Evolutionary conservation across 2,797 vertebrate genomes (phyloP), one percentile per base, ranked within the genome.

Genomic region (Adrianichthys oophorus): DNA sequence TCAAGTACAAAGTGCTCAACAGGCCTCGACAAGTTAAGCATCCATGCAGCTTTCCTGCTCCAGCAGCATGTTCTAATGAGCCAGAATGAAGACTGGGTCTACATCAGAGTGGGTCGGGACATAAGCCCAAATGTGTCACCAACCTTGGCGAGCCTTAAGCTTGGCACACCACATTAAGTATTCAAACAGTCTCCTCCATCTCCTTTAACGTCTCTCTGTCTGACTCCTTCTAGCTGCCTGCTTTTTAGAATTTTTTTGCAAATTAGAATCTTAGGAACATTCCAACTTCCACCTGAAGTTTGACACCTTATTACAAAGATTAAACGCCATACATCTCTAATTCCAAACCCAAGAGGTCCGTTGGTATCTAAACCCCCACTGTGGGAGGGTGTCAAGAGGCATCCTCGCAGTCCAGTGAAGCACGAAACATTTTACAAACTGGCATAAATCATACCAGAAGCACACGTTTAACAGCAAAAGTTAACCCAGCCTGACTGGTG

Each of bases 41-140:
- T 52, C 75, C 54, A 23, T 70, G 52, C 43, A 56, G 74, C 69
- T 85, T 69, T 62, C 52, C 63, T 53, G 66, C 56, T 77, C 41
- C 68, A 76, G 45, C 65, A 68, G 57, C 23, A 1, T 7, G 8
- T 37, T 56, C 40, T 78, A 85, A 87, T 77, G 72, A 82, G 76
- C 59, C 52, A 50, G 61, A 55, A 74, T 65, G 70, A 64, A 52
- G 69, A 69, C 15, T 56, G 78, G 45, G 29, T 46, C 42, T 56
- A 18, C 69, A 56, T 8, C 2, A 53, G 70, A 72, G 74, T 16
- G 24, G 59, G 68, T 68, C 64, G 45, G 69, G 72, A 74, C 73
- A 80, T 85, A 80, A 84, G 70, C 85, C 85, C 77, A 56, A 72
- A 85, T 82, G 72, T 80, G 80, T 84, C 74, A 67, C 79, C 82